These are phyloP conservation scores for Betta splendens DNA, from an alignment of 2,797 vertebrate genomes.

Conservation along the genomic window DNA sequence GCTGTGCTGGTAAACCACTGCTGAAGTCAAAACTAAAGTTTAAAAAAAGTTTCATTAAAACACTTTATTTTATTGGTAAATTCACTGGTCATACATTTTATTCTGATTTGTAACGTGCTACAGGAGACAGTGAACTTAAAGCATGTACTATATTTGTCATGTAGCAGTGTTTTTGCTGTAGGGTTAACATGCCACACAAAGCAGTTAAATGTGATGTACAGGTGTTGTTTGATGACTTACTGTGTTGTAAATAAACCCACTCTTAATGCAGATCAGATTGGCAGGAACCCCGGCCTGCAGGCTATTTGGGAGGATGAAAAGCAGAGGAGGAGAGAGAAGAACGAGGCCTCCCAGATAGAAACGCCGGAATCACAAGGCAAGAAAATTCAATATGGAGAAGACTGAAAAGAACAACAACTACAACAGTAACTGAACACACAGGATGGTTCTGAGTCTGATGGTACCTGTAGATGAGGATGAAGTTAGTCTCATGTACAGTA, in stretches of 20 bases:
- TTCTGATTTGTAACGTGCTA: conserved; percentile 24
- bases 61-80: not conserved
- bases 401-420: too few relatives aligned
- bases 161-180: not conserved
- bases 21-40: too few relatives aligned
- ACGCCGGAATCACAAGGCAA: conserved; percentile 91
- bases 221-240: conserved; percentile 8
- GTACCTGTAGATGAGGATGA: too few relatives aligned
- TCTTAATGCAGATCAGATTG: conserved; percentile 88
- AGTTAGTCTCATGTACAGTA: too few relatives aligned
- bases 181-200: not conserved
- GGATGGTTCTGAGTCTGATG: too few relatives aligned
- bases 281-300: conserved; percentile 93
- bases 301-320: conserved; percentile 99
- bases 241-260: conserved; percentile 18
- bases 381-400: conserved; percentile 4
- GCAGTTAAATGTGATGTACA: not conserved
- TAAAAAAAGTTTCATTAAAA: too few relatives aligned
- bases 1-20: not conserved
- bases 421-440: too few relatives aligned
- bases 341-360: conserved; percentile 88
- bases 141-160: not conserved
- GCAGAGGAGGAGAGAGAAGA: conserved; percentile 89
- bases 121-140: conserved; percentile 14
- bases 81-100: conserved; percentile 41